Percentiles rank a stretch among this genome's conserved stretches.
Conservation (phyloP, 2,888 invertebrate genomes). For the Fabriciana adippe region DNA sequence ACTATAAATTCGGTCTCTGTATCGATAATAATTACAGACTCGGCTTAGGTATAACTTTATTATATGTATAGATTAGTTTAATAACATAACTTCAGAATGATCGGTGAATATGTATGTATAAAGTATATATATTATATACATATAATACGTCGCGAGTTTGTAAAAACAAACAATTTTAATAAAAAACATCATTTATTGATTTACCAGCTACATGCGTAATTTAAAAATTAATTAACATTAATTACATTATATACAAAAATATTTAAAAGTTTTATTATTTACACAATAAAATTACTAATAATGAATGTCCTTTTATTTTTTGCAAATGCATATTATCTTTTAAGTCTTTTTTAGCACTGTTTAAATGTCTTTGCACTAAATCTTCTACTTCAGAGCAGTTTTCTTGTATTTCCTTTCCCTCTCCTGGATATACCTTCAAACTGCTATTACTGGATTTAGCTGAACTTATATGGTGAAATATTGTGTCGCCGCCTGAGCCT, state of each 20-base stretch:
- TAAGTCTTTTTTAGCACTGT: constrained; percentile 41
- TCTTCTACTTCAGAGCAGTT: constrained; percentile 32
- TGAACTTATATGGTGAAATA: constrained; percentile 50
- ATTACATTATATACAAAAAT: constrained; percentile 21
- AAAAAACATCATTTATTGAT: constrained; percentile 17
- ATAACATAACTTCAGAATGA: too few species aligned
- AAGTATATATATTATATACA: too few species aligned
- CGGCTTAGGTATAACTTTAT: too few species aligned
- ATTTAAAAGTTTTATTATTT: constrained; percentile 32
- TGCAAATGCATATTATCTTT: constrained; percentile 35
- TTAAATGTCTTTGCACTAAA: constrained; percentile 42
- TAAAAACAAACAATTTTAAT: constrained; percentile 19
- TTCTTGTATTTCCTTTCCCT: constrained; percentile 38
- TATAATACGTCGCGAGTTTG: background rate
- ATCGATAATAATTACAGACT: too few species aligned
- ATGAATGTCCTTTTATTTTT: constrained; percentile 27
- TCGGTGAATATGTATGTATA: too few species aligned
- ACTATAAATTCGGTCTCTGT: too few species aligned
- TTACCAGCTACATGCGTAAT: constrained; percentile 10
- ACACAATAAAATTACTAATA: constrained; percentile 25
- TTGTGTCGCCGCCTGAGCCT: constrained; percentile 61
- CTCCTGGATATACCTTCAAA: constrained; percentile 34
- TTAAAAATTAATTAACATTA: constrained; percentile 14
- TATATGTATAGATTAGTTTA: too few species aligned
- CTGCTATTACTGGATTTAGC: constrained; percentile 47